Evolutionary conservation across 1,140 invertebrate genomes (phyloP).

Genomic region (Orussus abietinus): DNA sequence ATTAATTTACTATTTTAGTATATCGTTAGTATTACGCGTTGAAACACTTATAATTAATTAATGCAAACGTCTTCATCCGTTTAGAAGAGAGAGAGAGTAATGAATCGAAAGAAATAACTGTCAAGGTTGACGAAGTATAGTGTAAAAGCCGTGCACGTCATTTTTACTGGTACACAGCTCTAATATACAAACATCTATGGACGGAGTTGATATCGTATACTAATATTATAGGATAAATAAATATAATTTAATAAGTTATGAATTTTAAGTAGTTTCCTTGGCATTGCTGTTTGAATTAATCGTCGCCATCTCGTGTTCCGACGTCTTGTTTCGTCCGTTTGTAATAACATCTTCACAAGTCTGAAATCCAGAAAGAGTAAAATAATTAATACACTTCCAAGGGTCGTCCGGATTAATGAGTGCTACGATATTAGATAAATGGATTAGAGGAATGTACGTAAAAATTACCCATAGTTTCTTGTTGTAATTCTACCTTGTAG

Average conservation of each 20-base stretch:
- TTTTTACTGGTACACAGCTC: background rate
- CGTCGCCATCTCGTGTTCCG: slow-evolving; percentile 45
- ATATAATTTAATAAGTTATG: slow-evolving; percentile 36
- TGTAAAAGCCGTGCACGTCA: too few relatives aligned
- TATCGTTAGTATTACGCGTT: too few relatives aligned
- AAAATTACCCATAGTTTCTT: slow-evolving; percentile 83
- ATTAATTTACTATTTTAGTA: background rate
- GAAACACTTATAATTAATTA: too few relatives aligned
- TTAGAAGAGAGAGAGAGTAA: background rate
- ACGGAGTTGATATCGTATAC: slow-evolving; percentile 25
- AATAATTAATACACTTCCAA: slow-evolving; percentile 9
- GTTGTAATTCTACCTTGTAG: slow-evolving; percentile 89
- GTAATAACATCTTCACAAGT: slow-evolving; percentile 46
- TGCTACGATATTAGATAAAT: too few relatives aligned
- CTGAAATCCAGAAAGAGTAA: slow-evolving; percentile 30
- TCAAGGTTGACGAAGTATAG: too few relatives aligned
- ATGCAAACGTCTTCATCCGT: too few relatives aligned
- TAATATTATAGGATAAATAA: slow-evolving; percentile 28
- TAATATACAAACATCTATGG: slow-evolving; percentile 18
- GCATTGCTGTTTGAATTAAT: slow-evolving; percentile 33
- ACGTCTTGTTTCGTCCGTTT: slow-evolving; percentile 39
- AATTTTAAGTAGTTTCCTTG: slow-evolving; percentile 38
- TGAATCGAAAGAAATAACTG: too few relatives aligned
- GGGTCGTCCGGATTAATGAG: too few relatives aligned
- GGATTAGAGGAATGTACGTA: too few relatives aligned